Conservation (phyloP, 2,888 invertebrate genomes). For the Drosophila cracens region DNA sequence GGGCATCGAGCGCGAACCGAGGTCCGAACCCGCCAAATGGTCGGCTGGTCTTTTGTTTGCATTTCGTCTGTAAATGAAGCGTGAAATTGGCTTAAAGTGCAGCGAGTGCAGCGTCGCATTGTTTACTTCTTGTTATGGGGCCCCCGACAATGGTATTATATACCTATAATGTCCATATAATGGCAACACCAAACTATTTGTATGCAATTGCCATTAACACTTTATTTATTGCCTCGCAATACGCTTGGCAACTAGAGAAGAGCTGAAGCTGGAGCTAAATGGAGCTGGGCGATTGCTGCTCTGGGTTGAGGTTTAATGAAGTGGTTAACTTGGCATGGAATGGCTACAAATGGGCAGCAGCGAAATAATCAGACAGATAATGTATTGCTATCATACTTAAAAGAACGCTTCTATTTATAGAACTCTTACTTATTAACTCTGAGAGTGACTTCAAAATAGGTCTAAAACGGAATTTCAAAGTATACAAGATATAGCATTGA, state of each 20-base stretch:
- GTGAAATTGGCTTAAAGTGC: constrained; percentile 82
- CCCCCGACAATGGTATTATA: constrained; percentile 53
- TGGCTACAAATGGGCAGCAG: constrained; percentile 37
- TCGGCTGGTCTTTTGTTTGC: constrained; percentile 70
- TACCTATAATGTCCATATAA: constrained; percentile 61
- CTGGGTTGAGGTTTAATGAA: constrained; percentile 57
- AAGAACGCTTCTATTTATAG: not conserved
- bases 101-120: constrained; percentile 75
- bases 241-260: constrained; percentile 1
- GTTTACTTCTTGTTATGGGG: constrained; percentile 79
- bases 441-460: not conserved
- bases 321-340: constrained; percentile 65
- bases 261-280: constrained; percentile 13
- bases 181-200: constrained; percentile 80
- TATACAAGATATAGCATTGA: not conserved
- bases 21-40: constrained; percentile 51
- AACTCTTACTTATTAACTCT: no score
- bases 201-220: constrained; percentile 83
- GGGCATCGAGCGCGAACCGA: constrained; percentile 10
- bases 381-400: constrained; percentile 5
- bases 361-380: constrained; percentile 20
- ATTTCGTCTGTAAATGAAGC: constrained; percentile 81
- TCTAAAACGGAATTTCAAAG: not conserved
- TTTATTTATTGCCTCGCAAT: constrained; percentile 75
- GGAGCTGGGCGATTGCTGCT: constrained; percentile 7